A percentile compares a stretch with the other conserved stretches of the same genome.
These are phyloP conservation scores for Lypha dubia DNA, from an alignment of 2,888 invertebrate species.

Conservation along the genomic window DNA sequence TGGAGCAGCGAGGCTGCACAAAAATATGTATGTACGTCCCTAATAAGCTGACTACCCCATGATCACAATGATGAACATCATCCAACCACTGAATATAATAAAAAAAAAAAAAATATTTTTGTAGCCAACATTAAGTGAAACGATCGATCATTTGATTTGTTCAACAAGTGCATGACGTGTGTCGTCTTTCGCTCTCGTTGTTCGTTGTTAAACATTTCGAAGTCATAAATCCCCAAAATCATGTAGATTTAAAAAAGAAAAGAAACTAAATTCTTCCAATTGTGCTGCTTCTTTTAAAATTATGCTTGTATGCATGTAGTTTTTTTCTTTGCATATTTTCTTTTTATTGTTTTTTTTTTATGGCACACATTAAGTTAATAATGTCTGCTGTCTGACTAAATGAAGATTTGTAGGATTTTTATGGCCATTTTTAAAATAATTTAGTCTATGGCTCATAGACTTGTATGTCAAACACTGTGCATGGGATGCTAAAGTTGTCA, in stretches of 20 bases:
- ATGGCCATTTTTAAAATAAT: slow-evolving; percentile 71
- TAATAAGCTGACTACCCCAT: slow-evolving; percentile 5
- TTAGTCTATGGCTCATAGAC: slow-evolving; percentile 61
- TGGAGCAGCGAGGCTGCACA: no score
- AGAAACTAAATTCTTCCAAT: background rate
- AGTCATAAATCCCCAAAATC: slow-evolving; percentile 42
- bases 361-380: slow-evolving; percentile 64
- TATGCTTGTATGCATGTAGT: background rate
- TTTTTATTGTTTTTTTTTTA: slow-evolving; percentile 19
- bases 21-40: background rate
- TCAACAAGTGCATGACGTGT: slow-evolving; percentile 68
- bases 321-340: no score
- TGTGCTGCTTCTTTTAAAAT: slow-evolving; percentile 9
- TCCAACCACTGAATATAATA: slow-evolving; percentile 34
- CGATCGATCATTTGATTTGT: slow-evolving; percentile 67
- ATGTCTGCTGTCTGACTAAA: slow-evolving; percentile 70
- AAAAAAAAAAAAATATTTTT: slow-evolving; percentile 48
- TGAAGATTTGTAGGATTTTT: slow-evolving; percentile 71
- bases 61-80: slow-evolving; percentile 9
- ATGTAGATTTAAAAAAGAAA: slow-evolving; percentile 40
- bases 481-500: slow-evolving; percentile 67
- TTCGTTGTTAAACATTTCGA: background rate
- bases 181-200: slow-evolving; percentile 18
- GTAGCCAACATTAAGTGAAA: slow-evolving; percentile 54
- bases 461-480: slow-evolving; percentile 20